phyloP scores from a whole-genome alignment of 2,113 vertebrate genomes.

The Brachionichthys hirsutus region DNA sequence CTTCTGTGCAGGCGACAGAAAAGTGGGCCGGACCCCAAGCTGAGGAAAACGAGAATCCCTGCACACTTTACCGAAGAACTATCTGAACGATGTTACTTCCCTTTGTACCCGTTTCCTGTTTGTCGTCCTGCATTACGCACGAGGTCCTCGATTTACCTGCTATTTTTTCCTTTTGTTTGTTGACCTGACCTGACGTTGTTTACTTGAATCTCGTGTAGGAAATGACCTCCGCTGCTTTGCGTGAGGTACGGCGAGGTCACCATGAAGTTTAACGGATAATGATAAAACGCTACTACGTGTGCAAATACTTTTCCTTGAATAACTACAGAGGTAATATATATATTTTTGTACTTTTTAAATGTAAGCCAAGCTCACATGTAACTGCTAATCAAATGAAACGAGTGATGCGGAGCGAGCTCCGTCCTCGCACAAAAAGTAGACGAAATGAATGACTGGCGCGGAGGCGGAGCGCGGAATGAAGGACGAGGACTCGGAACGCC shows the following conservation, averaged over 20 bases:
- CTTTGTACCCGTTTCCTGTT: slow-evolving; percentile 37
- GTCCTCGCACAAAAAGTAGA: slow-evolving; percentile 48
- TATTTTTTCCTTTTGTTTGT: slow-evolving; percentile 38
- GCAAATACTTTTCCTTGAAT: slow-evolving; percentile 73
- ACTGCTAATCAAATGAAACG: slow-evolving; percentile 58
- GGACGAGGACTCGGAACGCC: slow-evolving; percentile 38
- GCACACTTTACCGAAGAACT: slow-evolving; percentile 29
- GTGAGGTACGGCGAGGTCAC: slow-evolving; percentile 71
- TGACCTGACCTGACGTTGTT: slow-evolving; percentile 70
- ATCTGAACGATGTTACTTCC: slow-evolving; percentile 46
- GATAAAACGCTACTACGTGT: slow-evolving; percentile 64
- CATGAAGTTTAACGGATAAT: slow-evolving; percentile 69
- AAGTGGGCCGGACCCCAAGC: slow-evolving; percentile 81
- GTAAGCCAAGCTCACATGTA: slow-evolving; percentile 62
- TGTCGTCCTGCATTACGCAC: slow-evolving; percentile 64
- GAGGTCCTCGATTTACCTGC: slow-evolving; percentile 50
- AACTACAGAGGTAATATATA: slow-evolving; percentile 77
- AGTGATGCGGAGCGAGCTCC: slow-evolving; percentile 27
- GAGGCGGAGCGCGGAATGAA: slow-evolving; percentile 52
- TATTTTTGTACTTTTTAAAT: slow-evolving; percentile 79
- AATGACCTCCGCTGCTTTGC: slow-evolving; percentile 75
- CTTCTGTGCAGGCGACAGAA: slow-evolving; percentile 81
- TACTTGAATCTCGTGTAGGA: slow-evolving; percentile 80
- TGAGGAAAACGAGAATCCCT: slow-evolving; percentile 59
- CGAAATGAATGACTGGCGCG: slow-evolving; percentile 42